Base-by-base conservation (phyloP, 2,113 vertebrate species). In the Leucoraja erinaceus region DNA sequence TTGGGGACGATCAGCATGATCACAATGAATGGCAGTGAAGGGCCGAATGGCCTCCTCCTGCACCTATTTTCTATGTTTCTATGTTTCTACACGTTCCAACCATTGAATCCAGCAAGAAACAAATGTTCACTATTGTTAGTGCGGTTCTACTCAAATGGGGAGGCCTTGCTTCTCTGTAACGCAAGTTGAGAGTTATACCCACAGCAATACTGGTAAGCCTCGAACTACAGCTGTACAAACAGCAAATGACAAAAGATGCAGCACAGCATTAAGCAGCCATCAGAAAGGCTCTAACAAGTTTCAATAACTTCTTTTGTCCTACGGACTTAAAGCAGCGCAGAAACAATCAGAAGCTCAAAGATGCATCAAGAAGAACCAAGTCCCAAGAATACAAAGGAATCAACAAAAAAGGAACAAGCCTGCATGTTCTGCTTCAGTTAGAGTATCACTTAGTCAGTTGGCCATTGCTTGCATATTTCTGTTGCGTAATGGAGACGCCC, bases 141-240 rank as follows among this genome's bases (percentile, higher is more conserved):
- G 14, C 31, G 18, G 83, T 86, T 56, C 20, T 86, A 28, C 56
- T 33, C 9, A 77, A 77, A 77, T 63, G 56, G 20, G 56, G 38
- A 54, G 63, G 28, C 59, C 83, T 88, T 63, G 28, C 59, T 5
- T 12, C 1, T 18, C 56, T 88, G 16, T 88, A 88, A 88, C n/a
- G 83, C 28, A 61, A 63, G 54, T 31, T 4, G 56, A 66, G 59
- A 63, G 28, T 88, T 88, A 88, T 63, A 61, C 59, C 59, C 56
- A 66, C 3, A 88, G 83, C 59, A 63, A 88, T 88, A 88, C 59
- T 61, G 12, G 18, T 83, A 59, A 61, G 12, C 28, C n/a, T 63
- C n/a, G 31, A 88, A 88, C 83, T 88, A 18, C 83, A 88, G 59
- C 83, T 88, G 59, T 88, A 88, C 83, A 88, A 88, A 88, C 83